Evolutionary conservation across 2,113 vertebrate genomes (phyloP).

Genomic region (Synchiropus splendidus): DNA sequence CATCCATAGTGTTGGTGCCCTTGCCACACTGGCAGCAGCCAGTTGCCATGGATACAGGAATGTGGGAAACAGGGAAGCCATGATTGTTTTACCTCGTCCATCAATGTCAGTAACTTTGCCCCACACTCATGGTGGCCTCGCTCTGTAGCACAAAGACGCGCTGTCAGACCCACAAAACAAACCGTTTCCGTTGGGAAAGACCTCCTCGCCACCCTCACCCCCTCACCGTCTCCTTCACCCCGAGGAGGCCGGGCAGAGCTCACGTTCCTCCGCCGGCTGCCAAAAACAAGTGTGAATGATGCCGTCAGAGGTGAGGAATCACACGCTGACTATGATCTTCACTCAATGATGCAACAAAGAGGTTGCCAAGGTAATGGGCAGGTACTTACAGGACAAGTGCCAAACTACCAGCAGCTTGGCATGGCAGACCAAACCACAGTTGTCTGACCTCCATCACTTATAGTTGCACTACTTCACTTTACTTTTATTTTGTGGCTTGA

Average conservation of each 20-base stretch:
- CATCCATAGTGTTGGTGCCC: neutral
- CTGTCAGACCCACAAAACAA: conserved; percentile 54
- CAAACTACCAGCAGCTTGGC: too few relatives aligned
- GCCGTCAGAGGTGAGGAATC: too few relatives aligned
- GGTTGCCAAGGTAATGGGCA: too few relatives aligned
- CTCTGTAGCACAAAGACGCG: conserved; percentile 42
- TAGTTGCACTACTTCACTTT: too few relatives aligned
- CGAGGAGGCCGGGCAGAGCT: conserved; percentile 35
- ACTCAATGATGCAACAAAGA: conserved; percentile 3
- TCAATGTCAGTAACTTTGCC: conserved; percentile 51
- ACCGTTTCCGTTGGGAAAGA: conserved; percentile 48
- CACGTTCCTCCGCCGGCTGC: conserved; percentile 12
- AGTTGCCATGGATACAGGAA: conserved; percentile 45
- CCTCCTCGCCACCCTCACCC: neutral
- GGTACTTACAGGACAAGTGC: too few relatives aligned
- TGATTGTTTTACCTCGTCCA: conserved; percentile 56
- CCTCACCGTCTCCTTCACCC: neutral
- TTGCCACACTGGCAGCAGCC: conserved; percentile 15
- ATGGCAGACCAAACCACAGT: too few relatives aligned
- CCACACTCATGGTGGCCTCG: conserved; percentile 41
- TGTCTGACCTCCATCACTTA: too few relatives aligned
- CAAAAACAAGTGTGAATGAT: neutral
- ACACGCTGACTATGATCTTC: neutral
- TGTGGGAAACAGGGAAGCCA: conserved; percentile 39
- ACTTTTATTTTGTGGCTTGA: too few relatives aligned